Evolutionary conservation across 64 coral and sea anemone species (phyloP).

Genomic region (Acropora yongei): DNA sequence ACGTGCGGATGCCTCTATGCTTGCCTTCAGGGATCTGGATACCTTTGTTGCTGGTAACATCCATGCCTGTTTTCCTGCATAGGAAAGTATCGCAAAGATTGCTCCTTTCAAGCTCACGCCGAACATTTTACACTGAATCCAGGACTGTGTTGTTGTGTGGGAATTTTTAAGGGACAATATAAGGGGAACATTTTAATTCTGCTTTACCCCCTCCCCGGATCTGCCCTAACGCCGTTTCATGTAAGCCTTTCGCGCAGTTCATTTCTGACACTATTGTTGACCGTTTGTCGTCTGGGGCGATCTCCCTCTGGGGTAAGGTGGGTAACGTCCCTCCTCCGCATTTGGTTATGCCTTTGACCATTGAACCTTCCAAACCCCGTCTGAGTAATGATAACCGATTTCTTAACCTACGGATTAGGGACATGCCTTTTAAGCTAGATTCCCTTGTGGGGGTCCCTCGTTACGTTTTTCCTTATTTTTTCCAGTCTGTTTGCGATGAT

Average conservation of each 20-base stretch:
- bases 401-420: too few species aligned
- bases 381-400: neutral
- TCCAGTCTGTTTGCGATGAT: too few species aligned
- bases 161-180: constrained; percentile 22
- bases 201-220: neutral
- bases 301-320: constrained; percentile 4
- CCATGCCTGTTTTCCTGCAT: neutral
- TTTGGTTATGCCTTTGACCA: constrained; percentile 43
- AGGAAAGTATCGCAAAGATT: neutral
- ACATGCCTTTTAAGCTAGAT: too few species aligned
- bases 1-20: neutral
- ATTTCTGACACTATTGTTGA: neutral
- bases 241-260: neutral
- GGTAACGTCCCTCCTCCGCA: constrained; percentile 4
- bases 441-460: too few species aligned
- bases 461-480: too few species aligned
- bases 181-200: constrained; percentile 24
- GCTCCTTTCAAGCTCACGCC: neutral
- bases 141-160: neutral
- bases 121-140: constrained; percentile 13
- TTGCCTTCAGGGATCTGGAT: constrained; percentile 11
- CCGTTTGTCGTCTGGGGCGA: neutral
- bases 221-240: neutral
- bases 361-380: constrained; percentile 18
- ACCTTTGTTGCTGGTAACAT: constrained; percentile 42